phyloP scores from a whole-genome alignment of 2,888 invertebrate genomes.

The Hirtodrosophila confusa region DNA sequence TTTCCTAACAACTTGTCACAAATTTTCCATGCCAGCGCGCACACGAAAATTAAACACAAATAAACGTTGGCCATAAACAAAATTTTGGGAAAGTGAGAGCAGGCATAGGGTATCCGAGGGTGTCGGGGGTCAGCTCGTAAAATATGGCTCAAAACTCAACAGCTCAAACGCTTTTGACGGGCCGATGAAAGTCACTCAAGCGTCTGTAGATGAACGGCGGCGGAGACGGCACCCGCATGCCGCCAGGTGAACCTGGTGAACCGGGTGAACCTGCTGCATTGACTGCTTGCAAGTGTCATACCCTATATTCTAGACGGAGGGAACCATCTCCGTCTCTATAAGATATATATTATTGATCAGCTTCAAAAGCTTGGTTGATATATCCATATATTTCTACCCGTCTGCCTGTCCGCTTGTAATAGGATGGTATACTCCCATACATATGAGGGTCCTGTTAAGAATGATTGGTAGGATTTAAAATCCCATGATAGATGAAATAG shows the following conservation, averaged over 20 bases:
- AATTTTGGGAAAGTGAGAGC: background rate
- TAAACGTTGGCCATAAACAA: conserved; percentile 51
- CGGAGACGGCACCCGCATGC: too few species aligned
- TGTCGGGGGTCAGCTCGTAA: conserved; percentile 16
- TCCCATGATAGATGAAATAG: too few species aligned
- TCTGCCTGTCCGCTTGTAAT: too few species aligned
- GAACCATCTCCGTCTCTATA: too few species aligned
- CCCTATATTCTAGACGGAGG: background rate
- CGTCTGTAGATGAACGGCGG: conserved; percentile 36
- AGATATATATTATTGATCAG: too few species aligned
- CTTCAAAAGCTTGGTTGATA: too few species aligned
- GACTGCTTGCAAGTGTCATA: background rate
- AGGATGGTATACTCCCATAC: too few species aligned
- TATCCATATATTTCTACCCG: too few species aligned
- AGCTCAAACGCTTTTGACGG: conserved; percentile 36
- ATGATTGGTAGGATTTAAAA: too few species aligned
- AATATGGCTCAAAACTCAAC: conserved; percentile 50
- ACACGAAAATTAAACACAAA: conserved; percentile 35
- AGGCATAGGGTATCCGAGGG: background rate
- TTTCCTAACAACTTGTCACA: conserved; percentile 59
- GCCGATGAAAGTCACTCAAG: conserved; percentile 53
- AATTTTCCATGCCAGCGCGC: conserved; percentile 74
- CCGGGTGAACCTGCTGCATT: conserved; percentile 6
- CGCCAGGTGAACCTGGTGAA: conserved; percentile 23
- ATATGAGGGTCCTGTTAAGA: too few species aligned